Conservation (phyloP, 1,140 invertebrate genomes). For the Rhynchophorus ferrugineus region DNA sequence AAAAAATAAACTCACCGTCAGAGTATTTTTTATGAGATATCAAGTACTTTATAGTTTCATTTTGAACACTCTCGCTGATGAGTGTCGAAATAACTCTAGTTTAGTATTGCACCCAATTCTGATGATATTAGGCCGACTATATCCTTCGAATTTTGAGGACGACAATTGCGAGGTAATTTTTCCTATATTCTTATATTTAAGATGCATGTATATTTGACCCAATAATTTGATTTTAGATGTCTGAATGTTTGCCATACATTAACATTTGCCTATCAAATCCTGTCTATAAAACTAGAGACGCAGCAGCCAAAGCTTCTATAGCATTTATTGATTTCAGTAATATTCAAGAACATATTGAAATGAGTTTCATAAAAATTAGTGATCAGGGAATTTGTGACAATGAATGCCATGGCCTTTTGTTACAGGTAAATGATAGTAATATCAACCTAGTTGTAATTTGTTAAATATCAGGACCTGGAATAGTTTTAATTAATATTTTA, state of each 20-base stretch:
- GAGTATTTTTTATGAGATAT: conserved; percentile 80
- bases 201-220: background rate
- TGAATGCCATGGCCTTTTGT: conserved; percentile 46
- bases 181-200: background rate
- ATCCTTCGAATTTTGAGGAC: conserved; percentile 56
- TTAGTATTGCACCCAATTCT: conserved; percentile 66
- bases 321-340: conserved; percentile 49
- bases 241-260: conserved; percentile 42
- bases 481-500: no score
- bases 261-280: conserved; percentile 48
- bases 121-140: conserved; percentile 69
- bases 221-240: conserved; percentile 36
- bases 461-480: no score
- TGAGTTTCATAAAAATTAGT: conserved; percentile 34
- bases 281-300: conserved; percentile 55
- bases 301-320: conserved; percentile 59
- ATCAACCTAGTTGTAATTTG: no score
- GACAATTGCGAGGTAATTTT: conserved; percentile 53
- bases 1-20: conserved; percentile 69
- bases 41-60: conserved; percentile 74
- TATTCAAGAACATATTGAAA: conserved; percentile 29
- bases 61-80: conserved; percentile 53
- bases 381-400: conserved; percentile 40
- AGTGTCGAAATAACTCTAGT: conserved; percentile 40
- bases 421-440: no score